Conservation (phyloP, 2,113 vertebrate species). For the Rhagologus leucostigma region DNA sequence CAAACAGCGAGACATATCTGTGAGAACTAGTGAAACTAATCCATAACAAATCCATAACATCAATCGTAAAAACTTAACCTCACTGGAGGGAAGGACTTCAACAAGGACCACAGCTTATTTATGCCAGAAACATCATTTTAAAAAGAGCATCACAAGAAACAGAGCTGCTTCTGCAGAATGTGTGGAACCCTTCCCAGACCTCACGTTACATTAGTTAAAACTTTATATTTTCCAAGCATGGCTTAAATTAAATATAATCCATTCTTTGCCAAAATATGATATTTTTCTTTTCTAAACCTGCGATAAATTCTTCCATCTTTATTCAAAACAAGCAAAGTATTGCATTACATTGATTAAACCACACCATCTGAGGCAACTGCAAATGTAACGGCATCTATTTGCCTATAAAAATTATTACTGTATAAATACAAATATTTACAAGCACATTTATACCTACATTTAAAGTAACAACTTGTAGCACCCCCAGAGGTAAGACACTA, state of each 20-base stretch:
- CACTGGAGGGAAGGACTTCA: background rate
- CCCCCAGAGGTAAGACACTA: background rate
- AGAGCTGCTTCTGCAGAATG: background rate
- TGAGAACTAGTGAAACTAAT: background rate
- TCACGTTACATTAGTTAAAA: background rate
- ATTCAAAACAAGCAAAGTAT: background rate
- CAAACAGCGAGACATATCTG: background rate
- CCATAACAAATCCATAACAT: background rate
- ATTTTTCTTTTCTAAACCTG: background rate
- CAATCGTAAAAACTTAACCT: background rate
- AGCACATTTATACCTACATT: background rate
- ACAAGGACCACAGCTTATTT: background rate
- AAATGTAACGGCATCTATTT: background rate
- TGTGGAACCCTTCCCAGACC: background rate
- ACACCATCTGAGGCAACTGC: background rate
- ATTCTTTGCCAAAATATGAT: background rate
- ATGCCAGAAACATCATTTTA: background rate
- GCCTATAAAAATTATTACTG: background rate
- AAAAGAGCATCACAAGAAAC: background rate
- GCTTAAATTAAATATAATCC: background rate
- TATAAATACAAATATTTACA: background rate
- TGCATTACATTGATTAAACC: background rate
- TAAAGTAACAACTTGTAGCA: background rate
- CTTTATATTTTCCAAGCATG: background rate
- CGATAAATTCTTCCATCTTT: background rate